phyloP scores from a whole-genome alignment of 30 jellyfish, hydroid and myxozoan species.

The Hydra vulgaris region DNA sequence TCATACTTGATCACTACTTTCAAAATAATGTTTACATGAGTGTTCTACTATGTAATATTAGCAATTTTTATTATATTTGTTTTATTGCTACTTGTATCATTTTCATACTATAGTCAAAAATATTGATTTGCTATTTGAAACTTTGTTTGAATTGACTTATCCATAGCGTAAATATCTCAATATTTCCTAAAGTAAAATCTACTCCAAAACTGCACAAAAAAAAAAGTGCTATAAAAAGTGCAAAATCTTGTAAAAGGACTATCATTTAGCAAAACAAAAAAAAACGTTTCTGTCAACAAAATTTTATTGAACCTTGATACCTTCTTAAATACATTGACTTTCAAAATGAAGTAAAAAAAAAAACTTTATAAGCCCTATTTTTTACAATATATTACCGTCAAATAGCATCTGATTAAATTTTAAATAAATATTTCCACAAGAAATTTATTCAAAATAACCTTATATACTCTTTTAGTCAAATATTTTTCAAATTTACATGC shows the following conservation, averaged over 20 bases:
- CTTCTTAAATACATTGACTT: neutral
- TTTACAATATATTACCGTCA: neutral
- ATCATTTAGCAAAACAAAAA: neutral
- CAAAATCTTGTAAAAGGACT: neutral
- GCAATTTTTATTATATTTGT: neutral
- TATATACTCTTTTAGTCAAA: too few relatives aligned
- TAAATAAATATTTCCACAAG: neutral
- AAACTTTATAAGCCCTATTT: neutral
- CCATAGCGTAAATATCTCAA: neutral
- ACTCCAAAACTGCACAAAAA: neutral
- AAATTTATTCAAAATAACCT: too few relatives aligned
- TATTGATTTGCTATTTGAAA: neutral
- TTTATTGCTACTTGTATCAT: neutral
- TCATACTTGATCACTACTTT: neutral
- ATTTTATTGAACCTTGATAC: neutral
- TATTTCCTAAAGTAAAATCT: neutral
- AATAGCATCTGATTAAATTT: neutral
- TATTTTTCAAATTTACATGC: too few relatives aligned
- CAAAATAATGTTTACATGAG: neutral
- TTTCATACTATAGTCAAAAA: neutral
- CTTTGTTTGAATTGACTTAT: neutral
- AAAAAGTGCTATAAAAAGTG: neutral
- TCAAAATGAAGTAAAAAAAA: neutral
- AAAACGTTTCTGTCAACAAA: neutral
- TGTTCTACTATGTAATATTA: neutral